Percentiles rank a stretch among this genome's conserved stretches.
These are phyloP conservation scores for Macrophya annulata DNA, from an alignment of 2,888 invertebrate genomes.

Conservation along the genomic window DNA sequence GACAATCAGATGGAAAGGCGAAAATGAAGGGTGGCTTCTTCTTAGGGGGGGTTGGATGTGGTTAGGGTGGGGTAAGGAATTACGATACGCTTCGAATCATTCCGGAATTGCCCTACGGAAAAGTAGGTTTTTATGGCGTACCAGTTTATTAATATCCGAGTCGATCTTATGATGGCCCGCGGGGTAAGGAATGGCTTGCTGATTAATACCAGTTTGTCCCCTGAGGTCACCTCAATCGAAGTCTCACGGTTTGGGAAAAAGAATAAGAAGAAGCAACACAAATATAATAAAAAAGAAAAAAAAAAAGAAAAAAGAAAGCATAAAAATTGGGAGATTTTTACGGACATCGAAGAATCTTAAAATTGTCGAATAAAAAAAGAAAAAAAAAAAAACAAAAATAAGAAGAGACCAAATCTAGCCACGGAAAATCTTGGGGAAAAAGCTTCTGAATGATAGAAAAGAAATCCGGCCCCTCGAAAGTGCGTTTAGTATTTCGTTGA, in stretches of 20 bases:
- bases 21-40: neutral
- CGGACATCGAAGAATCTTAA: neutral
- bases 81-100: constrained; percentile 28
- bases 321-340: neutral
- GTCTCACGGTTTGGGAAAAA: no score
- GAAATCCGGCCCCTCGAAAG: neutral
- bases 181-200: neutral
- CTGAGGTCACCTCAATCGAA: constrained; percentile 14
- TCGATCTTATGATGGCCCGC: neutral
- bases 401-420: neutral
- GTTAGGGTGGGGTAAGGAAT: neutral
- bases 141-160: constrained; percentile 38
- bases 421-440: neutral
- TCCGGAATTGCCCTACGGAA: neutral
- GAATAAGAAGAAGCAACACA: neutral
- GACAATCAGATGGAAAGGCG: constrained; percentile 30
- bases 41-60: neutral
- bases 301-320: neutral
- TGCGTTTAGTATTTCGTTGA: constrained; percentile 48
- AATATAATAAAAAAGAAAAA: neutral
- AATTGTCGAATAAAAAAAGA: neutral
- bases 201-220: constrained; percentile 30
- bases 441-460: neutral
- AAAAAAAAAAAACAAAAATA: neutral
- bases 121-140: constrained; percentile 10